Base-by-base conservation (phyloP, 92 coral and sea anemone species). In the Pocillopora meandrina region DNA sequence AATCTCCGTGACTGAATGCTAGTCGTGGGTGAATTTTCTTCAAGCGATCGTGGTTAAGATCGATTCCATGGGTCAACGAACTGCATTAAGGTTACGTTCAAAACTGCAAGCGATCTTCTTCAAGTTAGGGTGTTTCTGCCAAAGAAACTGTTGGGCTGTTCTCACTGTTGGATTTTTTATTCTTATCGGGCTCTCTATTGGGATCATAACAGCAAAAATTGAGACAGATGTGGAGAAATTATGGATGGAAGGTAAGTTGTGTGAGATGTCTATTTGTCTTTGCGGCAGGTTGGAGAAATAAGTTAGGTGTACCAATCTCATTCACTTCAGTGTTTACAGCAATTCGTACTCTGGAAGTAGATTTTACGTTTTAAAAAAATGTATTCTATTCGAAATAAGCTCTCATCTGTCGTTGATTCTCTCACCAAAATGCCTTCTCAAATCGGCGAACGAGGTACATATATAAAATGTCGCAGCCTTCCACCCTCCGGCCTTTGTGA, bases 201-300 rank as follows among this genome's bases (percentile, higher is more conserved):
- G 98, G 49, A 82, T 94, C 67, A 75, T 86, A 55, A 88, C 81
- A 55, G 94, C 92, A 52, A 90, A 82, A 65, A 84, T 97, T 34
- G 99, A 97, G 85, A 97, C 98, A 63, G 92, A 92, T 72, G 97
- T 91, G 2, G 99, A 94, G 68, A 97, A 85, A 65, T 83, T 97
- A n/a, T 97, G 99, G 99, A 89, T 97, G 56, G 99, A 97, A 90
- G 96, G 99, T 97, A 87, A 70, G 97, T 49, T 3, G 31, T 62
- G 16, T 36, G 31, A 26, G 31, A 26, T 26, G 31, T 26, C 31
- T 26, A 26, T 26, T 26, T 26, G 5, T 12, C 9, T 0, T 59
- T 12, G 8, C 49, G 52, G 52, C 52, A 42, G 52, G 52, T 42
- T 16, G 74, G 8, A 61, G 19, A 12, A 66, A 21, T 5, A 1